A percentile compares a stretch with the other conserved stretches of the same genome.
phyloP scores from a whole-genome alignment of 2,113 vertebrate species.

The human region GRCh38 chr15:63661001-63661500 shows the following conservation, averaged over 20 bases:
- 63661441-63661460: background rate
- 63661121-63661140: constrained; percentile 70
- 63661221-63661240: constrained; percentile 13
- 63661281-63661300: background rate
- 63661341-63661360: background rate
- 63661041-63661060: constrained; percentile 72
- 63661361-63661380: background rate
- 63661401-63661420: constrained; percentile 42
- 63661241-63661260: constrained; percentile 23
- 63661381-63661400: constrained; percentile 41
- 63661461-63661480: background rate
- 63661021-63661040: constrained; percentile 89
- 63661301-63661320: constrained; percentile 35
- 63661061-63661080: constrained; percentile 70
- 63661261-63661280: constrained; percentile 49
- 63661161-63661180: constrained; percentile 44
- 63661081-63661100: constrained; percentile 72
- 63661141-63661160: constrained; percentile 37
- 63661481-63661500: constrained; percentile 18
- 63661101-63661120: constrained; percentile 75
- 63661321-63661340: background rate
- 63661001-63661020: constrained; percentile 97
- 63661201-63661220: constrained; percentile 42
- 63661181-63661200: background rate
- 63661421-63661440: constrained; percentile 28